phyloP scores from a whole-genome alignment of 2,113 vertebrate species.

The Poicephalus gulielmi region DNA sequence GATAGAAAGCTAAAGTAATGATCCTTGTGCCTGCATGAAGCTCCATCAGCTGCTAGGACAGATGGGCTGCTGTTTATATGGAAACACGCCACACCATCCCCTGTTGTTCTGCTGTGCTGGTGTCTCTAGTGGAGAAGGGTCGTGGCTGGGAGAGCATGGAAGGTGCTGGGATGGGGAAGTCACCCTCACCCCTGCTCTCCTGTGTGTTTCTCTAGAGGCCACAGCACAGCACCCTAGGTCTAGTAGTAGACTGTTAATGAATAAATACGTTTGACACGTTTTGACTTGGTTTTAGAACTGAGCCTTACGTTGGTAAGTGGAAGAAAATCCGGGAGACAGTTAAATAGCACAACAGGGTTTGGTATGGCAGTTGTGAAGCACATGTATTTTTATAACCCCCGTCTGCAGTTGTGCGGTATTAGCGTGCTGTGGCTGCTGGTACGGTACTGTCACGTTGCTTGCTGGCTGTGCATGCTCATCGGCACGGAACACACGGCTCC shows the following conservation, averaged over 20 bases:
- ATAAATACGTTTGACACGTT: slow-evolving; percentile 62
- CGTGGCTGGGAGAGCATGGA: not conserved
- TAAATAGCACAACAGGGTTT: not conserved
- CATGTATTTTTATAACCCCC: slow-evolving; percentile 35
- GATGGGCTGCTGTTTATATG: slow-evolving; percentile 65
- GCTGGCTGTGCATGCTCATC: slow-evolving; percentile 57
- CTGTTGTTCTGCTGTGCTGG: not conserved
- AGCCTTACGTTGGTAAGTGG: not conserved
- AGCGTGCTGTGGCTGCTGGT: slow-evolving; percentile 68
- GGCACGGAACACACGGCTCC: slow-evolving; percentile 56
- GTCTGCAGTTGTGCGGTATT: slow-evolving; percentile 78
- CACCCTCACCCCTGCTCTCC: not conserved
- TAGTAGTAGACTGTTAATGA: slow-evolving; percentile 66
- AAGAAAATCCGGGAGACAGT: slow-evolving; percentile 47
- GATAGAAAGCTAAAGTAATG: slow-evolving; percentile 34
- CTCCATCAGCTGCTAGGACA: not conserved
- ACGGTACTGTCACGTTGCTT: slow-evolving; percentile 62
- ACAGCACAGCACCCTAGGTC: not conserved
- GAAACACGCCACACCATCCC: slow-evolving; percentile 65
- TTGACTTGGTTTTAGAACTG: slow-evolving; percentile 40
- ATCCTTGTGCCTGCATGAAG: not conserved
- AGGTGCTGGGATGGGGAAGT: not conserved
- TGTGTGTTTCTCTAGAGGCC: not conserved
- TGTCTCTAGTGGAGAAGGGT: not conserved
- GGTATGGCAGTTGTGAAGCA: slow-evolving; percentile 62